Conservation (phyloP, 2,888 invertebrate species). For the Parascotia fuliginaria region DNA sequence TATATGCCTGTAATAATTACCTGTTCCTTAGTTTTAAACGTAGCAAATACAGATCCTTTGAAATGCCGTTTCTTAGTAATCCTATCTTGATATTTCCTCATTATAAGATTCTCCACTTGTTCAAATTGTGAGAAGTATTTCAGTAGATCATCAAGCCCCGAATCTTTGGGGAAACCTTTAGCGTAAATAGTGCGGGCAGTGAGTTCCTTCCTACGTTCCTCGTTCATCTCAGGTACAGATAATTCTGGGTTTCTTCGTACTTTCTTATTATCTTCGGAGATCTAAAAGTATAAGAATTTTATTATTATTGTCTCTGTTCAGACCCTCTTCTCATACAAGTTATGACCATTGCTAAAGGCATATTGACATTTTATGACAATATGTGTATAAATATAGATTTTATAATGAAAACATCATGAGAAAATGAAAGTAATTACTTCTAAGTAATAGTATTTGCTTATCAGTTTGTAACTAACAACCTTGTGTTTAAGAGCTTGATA, state of each 20-base stretch:
- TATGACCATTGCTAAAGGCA: too few relatives aligned
- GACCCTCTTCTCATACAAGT: too few relatives aligned
- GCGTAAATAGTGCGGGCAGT: slow-evolving; percentile 92
- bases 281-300: slow-evolving; percentile 57
- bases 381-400: too few relatives aligned
- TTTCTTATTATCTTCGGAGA: slow-evolving; percentile 89
- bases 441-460: too few relatives aligned
- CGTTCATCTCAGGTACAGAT: slow-evolving; percentile 93
- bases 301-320: too few relatives aligned
- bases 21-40: slow-evolving; percentile 92
- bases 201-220: slow-evolving; percentile 92
- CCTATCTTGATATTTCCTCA: slow-evolving; percentile 87
- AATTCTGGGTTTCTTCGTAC: slow-evolving; percentile 90
- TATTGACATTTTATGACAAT: too few relatives aligned
- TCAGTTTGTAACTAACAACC: too few relatives aligned
- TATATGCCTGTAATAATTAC: slow-evolving; percentile 45
- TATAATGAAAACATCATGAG: too few relatives aligned
- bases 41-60: slow-evolving; percentile 97
- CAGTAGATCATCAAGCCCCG: slow-evolving; percentile 89
- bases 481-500: too few relatives aligned
- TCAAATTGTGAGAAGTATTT: slow-evolving; percentile 90
- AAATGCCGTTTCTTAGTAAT: slow-evolving; percentile 88
- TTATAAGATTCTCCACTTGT: slow-evolving; percentile 88
- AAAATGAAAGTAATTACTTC: too few relatives aligned
- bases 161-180: slow-evolving; percentile 93